Evolutionary conservation across 2,888 invertebrate genomes (phyloP).

Genomic region (Nephrotoma guestfalica): DNA sequence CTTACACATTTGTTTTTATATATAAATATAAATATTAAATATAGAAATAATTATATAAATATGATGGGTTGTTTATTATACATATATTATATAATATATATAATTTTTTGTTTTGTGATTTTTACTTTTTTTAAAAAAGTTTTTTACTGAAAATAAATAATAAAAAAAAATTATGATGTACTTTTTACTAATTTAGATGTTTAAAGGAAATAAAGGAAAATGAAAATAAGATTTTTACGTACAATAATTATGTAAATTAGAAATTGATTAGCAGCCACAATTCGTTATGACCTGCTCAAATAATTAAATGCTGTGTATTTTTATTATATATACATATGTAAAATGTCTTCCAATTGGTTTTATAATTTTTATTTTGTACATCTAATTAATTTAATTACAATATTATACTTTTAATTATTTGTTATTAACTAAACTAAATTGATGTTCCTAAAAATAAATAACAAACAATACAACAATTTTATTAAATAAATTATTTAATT

Average conservation of each 20-base stretch:
- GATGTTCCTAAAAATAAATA: neutral
- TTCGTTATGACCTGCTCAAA: neutral
- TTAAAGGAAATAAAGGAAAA: neutral
- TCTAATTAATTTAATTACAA: neutral
- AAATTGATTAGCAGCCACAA: neutral
- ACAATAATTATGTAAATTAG: neutral
- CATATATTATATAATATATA: neutral
- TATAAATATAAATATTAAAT: neutral
- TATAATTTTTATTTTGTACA: neutral
- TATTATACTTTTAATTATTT: neutral
- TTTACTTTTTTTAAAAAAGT: neutral
- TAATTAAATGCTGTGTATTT: neutral
- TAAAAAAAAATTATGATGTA: neutral
- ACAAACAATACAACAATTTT: neutral
- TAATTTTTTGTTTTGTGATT: neutral
- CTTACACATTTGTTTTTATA: neutral
- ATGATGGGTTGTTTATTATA: neutral
- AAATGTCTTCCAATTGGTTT: neutral
- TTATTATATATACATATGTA: neutral
- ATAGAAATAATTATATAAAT: neutral
- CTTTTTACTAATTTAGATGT: neutral
- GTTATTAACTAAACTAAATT: neutral
- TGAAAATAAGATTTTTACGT: neutral
- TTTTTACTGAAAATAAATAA: neutral
- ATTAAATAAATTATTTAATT: neutral